These are phyloP conservation scores for Ectobius pallidus DNA, from an alignment of 2,888 invertebrate species.

Conservation along the genomic window DNA sequence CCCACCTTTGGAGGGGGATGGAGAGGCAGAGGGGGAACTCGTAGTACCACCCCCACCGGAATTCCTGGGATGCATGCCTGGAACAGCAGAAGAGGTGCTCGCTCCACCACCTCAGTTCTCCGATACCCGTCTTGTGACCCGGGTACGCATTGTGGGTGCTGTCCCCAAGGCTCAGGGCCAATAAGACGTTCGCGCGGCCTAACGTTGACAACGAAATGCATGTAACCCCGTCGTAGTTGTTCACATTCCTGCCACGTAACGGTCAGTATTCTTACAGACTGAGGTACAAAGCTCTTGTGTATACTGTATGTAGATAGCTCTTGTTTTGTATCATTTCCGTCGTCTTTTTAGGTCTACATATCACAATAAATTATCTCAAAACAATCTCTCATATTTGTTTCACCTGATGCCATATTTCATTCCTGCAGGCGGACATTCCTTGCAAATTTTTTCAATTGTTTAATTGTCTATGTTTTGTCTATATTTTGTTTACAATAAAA, in stretches of 20 bases:
- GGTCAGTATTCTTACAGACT: neutral
- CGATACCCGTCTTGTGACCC: slow-evolving; percentile 66
- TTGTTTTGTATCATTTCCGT: slow-evolving; percentile 26
- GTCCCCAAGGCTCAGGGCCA: slow-evolving; percentile 67
- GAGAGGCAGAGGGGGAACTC: slow-evolving; percentile 66
- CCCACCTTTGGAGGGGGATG: slow-evolving; percentile 75
- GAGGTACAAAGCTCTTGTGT: neutral
- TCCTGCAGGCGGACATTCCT: no score
- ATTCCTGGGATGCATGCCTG: slow-evolving; percentile 56
- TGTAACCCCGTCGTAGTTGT: neutral
- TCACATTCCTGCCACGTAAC: slow-evolving; percentile 16
- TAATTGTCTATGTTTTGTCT: no score
- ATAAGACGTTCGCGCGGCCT: slow-evolving; percentile 8
- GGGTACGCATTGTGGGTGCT: slow-evolving; percentile 81
- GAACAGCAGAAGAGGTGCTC: slow-evolving; percentile 66
- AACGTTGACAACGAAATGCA: neutral
- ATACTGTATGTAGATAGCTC: neutral
- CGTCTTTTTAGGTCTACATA: slow-evolving; percentile 35
- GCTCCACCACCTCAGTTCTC: slow-evolving; percentile 93
- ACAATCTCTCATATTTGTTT: no score
- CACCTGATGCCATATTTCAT: no score
- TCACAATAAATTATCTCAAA: slow-evolving; percentile 36
- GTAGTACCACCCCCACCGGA: slow-evolving; percentile 67
- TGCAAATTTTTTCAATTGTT: no score
- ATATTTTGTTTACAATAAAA: no score